Base-by-base conservation (phyloP, 2,888 invertebrate species). In the Epistrophe grossulariae region DNA sequence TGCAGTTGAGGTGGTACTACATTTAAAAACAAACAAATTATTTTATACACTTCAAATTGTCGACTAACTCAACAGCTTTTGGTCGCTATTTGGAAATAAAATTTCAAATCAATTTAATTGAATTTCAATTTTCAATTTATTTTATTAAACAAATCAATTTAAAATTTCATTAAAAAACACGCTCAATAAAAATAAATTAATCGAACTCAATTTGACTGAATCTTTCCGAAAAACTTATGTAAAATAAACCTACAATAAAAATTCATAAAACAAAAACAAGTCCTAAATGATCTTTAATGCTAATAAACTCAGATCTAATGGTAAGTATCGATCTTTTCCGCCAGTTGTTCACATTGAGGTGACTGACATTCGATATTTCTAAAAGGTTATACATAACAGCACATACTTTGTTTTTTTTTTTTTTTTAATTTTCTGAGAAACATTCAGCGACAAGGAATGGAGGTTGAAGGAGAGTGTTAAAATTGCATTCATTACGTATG, bases 401-500 rank as follows among this genome's bases (percentile, higher is more conserved):
- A 9, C 5, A 38, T n/a, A 17, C 19, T 19, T 10, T 35, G 17
- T 17, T 40, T 13, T 3, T 10, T 38, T 35, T 31, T 13, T 31
- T 9, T 1, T 10, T 48, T 11, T 19, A 9, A 24, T 55, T 55
- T 31, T 31, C 55, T 24, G 38, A n/a, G 28, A 50, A 50, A 19
- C 2, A 15, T 45, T 64, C 17, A 52, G 45, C 64, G 70, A 17
- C 72, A 71, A 59, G 52, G 38, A 40, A 74, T 35, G 59, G 68
- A 62, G 68, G 45, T 38, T 70, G 82, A 59, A 31, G 76, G 64
- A 74, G 83, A 64, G 79, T 73, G 82, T 82, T 74, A 85, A 81
- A 81, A 81, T 70, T 81, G 62, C 85, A 82, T 77, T 73, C 81
- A 85, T 85, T 85, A 78, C 24, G 78, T 81, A 85, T 85, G 84